Percentiles rank a stretch among this genome's conserved stretches.
These are phyloP conservation scores for Drepanosiphum platanoidis DNA, from an alignment of 2,888 invertebrate genomes.

Conservation along the genomic window DNA sequence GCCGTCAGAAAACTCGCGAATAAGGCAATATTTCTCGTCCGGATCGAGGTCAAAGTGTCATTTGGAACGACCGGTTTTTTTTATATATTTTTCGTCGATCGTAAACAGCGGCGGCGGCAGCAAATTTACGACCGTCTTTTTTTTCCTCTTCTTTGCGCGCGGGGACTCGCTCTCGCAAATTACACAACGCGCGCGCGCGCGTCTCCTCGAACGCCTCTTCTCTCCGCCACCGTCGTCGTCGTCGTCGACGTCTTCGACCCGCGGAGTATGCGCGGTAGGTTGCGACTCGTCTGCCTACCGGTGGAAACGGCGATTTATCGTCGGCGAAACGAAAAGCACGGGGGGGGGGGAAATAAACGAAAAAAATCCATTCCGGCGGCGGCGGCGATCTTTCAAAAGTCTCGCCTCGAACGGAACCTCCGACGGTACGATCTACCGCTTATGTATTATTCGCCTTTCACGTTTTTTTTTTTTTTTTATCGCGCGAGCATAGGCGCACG, in stretches of 20 bases:
- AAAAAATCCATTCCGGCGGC: neutral
- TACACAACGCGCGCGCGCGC: neutral
- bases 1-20: neutral
- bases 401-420: neutral
- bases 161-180: neutral
- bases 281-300: neutral
- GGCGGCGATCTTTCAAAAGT: neutral
- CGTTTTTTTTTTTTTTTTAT: neutral
- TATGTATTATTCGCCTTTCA: constrained; percentile 18
- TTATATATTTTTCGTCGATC: neutral
- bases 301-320: neutral
- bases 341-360: neutral
- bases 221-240: neutral
- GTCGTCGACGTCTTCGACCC: neutral
- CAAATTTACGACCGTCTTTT: neutral
- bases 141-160: neutral
- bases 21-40: neutral
- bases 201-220: neutral
- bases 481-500: neutral
- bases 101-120: neutral
- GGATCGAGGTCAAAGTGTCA: constrained; percentile 25
- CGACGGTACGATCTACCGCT: neutral
- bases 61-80: constrained; percentile 10
- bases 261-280: neutral
- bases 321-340: too few relatives aligned